Evolutionary conservation across 2,113 vertebrate genomes (phyloP).

Genomic region (Trematomus loennbergii): DNA sequence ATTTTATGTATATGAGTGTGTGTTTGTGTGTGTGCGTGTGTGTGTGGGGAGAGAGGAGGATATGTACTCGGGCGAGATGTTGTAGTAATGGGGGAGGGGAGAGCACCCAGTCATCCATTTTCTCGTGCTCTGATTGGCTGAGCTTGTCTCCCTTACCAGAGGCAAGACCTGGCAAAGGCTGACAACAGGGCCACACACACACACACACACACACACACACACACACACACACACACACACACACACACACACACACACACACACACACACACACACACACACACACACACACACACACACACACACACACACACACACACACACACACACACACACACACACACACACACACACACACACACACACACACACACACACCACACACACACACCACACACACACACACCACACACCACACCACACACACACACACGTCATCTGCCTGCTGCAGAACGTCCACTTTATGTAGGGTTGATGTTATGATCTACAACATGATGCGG

Average conservation of each 20-base stretch:
- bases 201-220: conserved; percentile 9
- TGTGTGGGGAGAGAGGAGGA: conserved; percentile 26
- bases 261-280: conserved; percentile 4
- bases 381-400: neutral
- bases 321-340: conserved; percentile 15
- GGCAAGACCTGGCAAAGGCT: conserved; percentile 65
- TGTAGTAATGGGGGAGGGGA: conserved; percentile 66
- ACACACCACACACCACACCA: neutral
- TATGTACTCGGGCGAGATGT: conserved; percentile 52
- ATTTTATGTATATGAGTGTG: neutral
- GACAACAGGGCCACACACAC: conserved; percentile 57
- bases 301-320: conserved; percentile 4
- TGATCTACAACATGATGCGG: conserved; percentile 1
- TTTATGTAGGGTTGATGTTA: conserved; percentile 17
- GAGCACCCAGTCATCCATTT: conserved; percentile 49
- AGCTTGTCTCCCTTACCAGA: conserved; percentile 46
- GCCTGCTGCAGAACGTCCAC: conserved; percentile 13
- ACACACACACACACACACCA: conserved; percentile 3
- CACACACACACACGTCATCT: neutral
- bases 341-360: conserved; percentile 3
- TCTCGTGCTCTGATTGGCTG: conserved; percentile 66
- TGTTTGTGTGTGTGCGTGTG: conserved; percentile 1
- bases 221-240: conserved; percentile 8
- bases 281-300: conserved; percentile 2
- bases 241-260: neutral